Evolutionary conservation across 2,113 vertebrate genomes (phyloP).

Genomic region (Phalacrocorax brasilianus): DNA sequence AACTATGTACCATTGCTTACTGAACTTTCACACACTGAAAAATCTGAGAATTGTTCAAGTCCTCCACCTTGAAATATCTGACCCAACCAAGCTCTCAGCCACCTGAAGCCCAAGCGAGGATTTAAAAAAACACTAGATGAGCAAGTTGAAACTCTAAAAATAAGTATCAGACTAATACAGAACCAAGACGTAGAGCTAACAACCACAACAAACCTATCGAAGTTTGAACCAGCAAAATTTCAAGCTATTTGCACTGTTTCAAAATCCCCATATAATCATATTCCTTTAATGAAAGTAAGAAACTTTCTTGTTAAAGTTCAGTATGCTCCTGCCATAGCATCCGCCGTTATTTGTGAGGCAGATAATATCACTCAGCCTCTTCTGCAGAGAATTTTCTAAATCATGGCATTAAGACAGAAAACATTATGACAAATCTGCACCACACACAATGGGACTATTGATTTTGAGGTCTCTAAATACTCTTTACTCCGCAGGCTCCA

Average conservation of each 20-base stretch:
- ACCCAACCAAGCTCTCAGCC: neutral
- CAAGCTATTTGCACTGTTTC: neutral
- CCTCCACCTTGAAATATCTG: neutral
- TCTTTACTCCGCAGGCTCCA: neutral
- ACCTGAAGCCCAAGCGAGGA: neutral
- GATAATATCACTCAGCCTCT: neutral
- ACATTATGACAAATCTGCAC: slow-evolving; percentile 12
- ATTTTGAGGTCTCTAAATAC: slow-evolving; percentile 1
- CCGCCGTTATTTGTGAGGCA: neutral
- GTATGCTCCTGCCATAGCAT: neutral
- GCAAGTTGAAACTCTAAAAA: neutral
- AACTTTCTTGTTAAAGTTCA: neutral
- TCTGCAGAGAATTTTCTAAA: slow-evolving; percentile 1
- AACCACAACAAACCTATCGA: neutral
- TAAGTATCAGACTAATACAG: neutral
- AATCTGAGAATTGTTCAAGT: neutral
- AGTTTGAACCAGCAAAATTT: neutral
- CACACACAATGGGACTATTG: slow-evolving; percentile 32
- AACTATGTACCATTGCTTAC: fast-evolving
- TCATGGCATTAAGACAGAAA: slow-evolving; percentile 12
- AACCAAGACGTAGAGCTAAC: neutral
- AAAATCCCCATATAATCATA: neutral
- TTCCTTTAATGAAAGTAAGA: neutral
- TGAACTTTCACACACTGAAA: neutral
- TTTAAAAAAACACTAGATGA: neutral